phyloP scores from a whole-genome alignment of 2,113 vertebrate genomes.

The Alces alces region DNA sequence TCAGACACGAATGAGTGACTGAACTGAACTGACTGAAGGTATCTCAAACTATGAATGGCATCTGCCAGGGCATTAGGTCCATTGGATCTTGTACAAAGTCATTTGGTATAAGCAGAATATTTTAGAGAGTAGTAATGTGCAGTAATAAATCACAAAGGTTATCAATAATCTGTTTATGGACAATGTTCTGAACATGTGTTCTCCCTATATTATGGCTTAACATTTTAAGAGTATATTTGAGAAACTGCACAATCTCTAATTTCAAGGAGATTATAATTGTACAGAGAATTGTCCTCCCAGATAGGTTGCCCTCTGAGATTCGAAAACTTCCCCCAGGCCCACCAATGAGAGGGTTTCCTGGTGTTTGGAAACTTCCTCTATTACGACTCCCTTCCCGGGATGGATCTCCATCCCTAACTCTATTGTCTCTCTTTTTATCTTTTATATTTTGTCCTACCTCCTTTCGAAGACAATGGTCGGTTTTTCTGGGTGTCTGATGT shows the following conservation, averaged over 20 bases:
- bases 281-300: not conserved
- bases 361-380: too few relatives aligned
- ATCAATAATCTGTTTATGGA: not conserved
- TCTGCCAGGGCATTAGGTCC: not conserved
- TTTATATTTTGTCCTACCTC: too few relatives aligned
- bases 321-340: too few relatives aligned
- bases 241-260: not conserved
- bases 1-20: too few relatives aligned
- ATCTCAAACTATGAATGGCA: not conserved
- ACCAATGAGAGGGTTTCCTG: too few relatives aligned
- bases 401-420: too few relatives aligned
- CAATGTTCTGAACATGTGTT: not conserved
- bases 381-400: too few relatives aligned
- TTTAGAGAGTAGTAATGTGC: not conserved
- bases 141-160: not conserved
- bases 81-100: not conserved
- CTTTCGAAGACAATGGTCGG: too few relatives aligned
- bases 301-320: too few relatives aligned
- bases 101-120: not conserved
- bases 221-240: slow-evolving; percentile 25
- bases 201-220: not conserved
- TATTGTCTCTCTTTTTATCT: too few relatives aligned
- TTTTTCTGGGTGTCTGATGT: too few relatives aligned
- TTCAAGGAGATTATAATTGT: not conserved
- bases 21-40: not conserved